Evolutionary conservation across 92 coral and sea anemone species (phyloP).

Genomic region (Diadumene lineata): DNA sequence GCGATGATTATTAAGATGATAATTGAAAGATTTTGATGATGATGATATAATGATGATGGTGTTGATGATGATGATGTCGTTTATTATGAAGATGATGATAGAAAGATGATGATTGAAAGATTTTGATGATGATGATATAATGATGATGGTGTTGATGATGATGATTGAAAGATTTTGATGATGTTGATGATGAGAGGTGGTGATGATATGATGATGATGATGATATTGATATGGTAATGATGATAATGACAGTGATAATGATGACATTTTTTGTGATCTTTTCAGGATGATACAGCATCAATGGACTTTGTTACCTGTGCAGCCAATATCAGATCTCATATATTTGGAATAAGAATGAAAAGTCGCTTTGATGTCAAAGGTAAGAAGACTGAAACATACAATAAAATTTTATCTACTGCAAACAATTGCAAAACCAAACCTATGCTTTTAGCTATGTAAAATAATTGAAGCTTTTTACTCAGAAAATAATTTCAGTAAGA

Average conservation of each 20-base stretch:
- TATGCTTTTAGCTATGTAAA: too few species aligned
- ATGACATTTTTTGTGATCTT: background rate
- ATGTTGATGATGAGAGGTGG: too few species aligned
- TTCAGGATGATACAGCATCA: conserved; percentile 85
- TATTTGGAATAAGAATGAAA: conserved; percentile 84
- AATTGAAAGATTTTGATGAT: background rate
- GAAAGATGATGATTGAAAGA: too few species aligned
- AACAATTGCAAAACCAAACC: too few species aligned
- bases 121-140: background rate
- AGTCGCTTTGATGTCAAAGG: conserved; percentile 98
- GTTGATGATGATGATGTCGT: background rate
- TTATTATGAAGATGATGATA: too few species aligned
- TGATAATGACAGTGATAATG: background rate
- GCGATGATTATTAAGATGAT: background rate
- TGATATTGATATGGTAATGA: background rate
- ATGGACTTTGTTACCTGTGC: conserved; percentile 97
- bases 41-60: background rate
- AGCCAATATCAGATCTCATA: conserved; percentile 91
- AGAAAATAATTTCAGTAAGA: too few species aligned
- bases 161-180: background rate
- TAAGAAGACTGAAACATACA: too few species aligned
- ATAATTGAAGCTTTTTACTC: too few species aligned
- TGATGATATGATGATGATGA: too few species aligned
- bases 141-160: background rate
- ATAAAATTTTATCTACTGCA: too few species aligned